phyloP scores from a whole-genome alignment of 1,140 invertebrate genomes.

The Apis cerana region DNA sequence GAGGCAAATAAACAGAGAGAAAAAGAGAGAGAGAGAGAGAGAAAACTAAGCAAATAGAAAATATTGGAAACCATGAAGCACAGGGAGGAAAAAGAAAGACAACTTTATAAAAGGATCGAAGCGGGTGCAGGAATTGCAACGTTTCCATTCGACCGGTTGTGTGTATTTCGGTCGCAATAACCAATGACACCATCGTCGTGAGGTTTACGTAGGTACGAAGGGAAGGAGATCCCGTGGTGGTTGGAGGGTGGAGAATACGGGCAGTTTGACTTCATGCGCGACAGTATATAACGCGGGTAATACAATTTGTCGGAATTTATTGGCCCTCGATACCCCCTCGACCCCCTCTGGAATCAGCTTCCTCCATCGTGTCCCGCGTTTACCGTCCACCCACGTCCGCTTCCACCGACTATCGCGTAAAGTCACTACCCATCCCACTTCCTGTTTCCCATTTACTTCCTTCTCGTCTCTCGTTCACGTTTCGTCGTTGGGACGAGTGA shows the following conservation, averaged over 20 bases:
- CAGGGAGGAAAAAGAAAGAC: not conserved
- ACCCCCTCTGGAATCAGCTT: slow-evolving; percentile 65
- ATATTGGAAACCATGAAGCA: not conserved
- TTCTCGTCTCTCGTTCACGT: not conserved
- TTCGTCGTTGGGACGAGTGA: not conserved
- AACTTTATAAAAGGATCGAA: slow-evolving; percentile 4
- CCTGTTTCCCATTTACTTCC: not conserved
- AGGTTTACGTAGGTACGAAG: slow-evolving; percentile 34
- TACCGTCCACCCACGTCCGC: slow-evolving; percentile 54
- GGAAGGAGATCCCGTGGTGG: slow-evolving; percentile 25
- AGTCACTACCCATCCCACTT: slow-evolving; percentile 5
- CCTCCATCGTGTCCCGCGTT: slow-evolving; percentile 58
- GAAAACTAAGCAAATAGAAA: no score
- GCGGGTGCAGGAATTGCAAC: slow-evolving; percentile 44
- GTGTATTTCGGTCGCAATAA: slow-evolving; percentile 57
- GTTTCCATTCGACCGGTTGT: slow-evolving; percentile 48
- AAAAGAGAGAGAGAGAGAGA: not conserved
- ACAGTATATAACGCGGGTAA: slow-evolving; percentile 73
- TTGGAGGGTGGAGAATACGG: slow-evolving; percentile 46
- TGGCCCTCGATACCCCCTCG: slow-evolving; percentile 63
- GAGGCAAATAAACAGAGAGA: no score
- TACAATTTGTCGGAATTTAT: slow-evolving; percentile 75
- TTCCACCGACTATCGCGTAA: slow-evolving; percentile 51
- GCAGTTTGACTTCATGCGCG: slow-evolving; percentile 70
- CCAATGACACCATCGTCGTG: slow-evolving; percentile 38